Evolutionary conservation across 2,113 vertebrate species (phyloP).

Genomic region (Alectura lathami): DNA sequence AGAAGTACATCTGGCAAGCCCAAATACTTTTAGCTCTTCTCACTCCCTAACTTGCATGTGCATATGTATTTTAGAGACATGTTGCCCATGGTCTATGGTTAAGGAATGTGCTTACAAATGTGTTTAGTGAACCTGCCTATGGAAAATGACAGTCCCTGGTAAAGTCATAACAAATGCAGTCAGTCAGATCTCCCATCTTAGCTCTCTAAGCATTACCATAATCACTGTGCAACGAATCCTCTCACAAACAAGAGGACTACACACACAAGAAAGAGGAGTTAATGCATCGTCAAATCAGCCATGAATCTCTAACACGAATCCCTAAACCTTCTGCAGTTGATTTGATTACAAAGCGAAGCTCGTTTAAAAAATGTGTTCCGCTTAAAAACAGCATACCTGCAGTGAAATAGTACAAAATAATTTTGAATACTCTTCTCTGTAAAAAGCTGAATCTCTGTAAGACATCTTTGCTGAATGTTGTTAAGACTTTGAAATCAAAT

Average conservation of each 20-base stretch:
- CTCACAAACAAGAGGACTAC: background rate
- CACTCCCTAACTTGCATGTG: background rate
- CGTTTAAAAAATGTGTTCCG: background rate
- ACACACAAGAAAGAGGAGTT: background rate
- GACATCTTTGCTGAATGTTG: background rate
- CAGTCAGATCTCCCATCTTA: background rate
- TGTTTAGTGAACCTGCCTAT: background rate
- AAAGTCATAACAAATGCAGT: background rate
- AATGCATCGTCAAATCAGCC: background rate
- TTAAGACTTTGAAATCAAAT: background rate
- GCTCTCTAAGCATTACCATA: background rate
- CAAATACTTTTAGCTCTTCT: background rate
- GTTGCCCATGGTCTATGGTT: background rate
- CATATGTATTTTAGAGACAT: background rate
- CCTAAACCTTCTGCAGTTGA: background rate
- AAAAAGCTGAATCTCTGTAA: background rate
- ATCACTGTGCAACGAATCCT: background rate
- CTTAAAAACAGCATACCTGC: background rate
- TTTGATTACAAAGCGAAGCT: background rate
- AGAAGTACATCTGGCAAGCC: background rate
- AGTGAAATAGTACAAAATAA: background rate
- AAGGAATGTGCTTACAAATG: background rate
- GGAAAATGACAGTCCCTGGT: background rate
- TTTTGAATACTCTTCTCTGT: background rate
- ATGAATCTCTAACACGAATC: background rate